Conservation (phyloP, 2,113 vertebrate species). For the Corythaeola cristata region DNA sequence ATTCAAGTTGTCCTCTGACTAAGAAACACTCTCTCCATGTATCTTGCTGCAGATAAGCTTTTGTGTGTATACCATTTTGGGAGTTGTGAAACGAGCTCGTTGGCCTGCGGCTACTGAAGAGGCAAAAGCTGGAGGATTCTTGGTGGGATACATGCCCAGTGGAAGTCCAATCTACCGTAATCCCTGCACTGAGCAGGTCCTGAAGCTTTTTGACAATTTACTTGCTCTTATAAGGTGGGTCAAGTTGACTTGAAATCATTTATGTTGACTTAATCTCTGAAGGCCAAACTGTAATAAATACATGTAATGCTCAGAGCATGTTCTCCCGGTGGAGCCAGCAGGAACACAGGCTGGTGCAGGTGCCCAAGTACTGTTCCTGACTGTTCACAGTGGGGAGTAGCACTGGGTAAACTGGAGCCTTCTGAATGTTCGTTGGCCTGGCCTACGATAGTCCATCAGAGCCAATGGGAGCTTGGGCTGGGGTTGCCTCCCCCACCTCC, state of each 20-base stretch:
- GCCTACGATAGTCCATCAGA: neutral
- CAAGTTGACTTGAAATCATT: constrained; percentile 15
- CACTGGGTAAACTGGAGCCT: constrained; percentile 14
- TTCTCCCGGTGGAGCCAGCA: neutral
- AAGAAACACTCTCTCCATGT: neutral
- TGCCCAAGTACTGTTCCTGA: constrained; percentile 30
- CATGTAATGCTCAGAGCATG: neutral
- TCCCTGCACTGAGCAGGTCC: constrained; percentile 86
- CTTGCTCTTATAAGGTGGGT: constrained; percentile 91
- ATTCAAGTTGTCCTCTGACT: neutral
- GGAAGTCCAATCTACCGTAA: constrained; percentile 90
- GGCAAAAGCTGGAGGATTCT: constrained; percentile 90
- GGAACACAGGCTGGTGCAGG: neutral
- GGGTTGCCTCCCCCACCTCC: constrained; percentile 7
- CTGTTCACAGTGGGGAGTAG: constrained; percentile 45
- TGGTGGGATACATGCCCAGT: constrained; percentile 81
- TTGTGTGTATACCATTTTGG: constrained; percentile 88
- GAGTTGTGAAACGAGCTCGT: constrained; percentile 88
- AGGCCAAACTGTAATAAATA: neutral
- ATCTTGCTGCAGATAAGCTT: constrained; percentile 84
- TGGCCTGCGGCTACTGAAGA: constrained; percentile 89
- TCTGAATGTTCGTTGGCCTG: neutral
- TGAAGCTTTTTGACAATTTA: constrained; percentile 90
- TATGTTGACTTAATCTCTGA: constrained; percentile 1
- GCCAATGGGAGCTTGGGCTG: constrained; percentile 35